Conservation (phyloP, 1,140 invertebrate species). For the Leguminivora glycinivorella region DNA sequence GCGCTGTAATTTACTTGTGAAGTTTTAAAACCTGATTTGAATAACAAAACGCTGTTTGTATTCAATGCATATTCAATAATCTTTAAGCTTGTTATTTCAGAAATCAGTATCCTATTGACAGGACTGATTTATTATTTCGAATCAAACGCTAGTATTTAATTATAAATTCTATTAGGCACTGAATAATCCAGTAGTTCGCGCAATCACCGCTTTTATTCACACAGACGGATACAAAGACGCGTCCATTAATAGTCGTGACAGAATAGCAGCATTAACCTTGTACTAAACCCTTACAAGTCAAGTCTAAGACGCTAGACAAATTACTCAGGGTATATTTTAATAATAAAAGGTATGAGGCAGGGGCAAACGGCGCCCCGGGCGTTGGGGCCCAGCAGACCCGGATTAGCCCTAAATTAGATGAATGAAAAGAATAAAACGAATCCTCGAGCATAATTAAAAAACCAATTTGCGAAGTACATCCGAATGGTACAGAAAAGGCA, state of each 20-base stretch:
- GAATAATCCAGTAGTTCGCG: constrained; percentile 9
- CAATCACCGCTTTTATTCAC: constrained; percentile 10
- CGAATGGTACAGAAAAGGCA: constrained; percentile 24
- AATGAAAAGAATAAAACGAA: constrained; percentile 60
- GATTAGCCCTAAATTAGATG: constrained; percentile 69
- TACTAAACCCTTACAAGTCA: constrained; percentile 33
- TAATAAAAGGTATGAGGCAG: constrained; percentile 55
- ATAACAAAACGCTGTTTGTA: not conserved
- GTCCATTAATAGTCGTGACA: constrained; percentile 14
- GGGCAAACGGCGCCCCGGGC: constrained; percentile 53
- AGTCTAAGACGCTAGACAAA: constrained; percentile 29
- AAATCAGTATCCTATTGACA: not conserved
- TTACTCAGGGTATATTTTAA: constrained; percentile 50
- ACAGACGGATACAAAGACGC: constrained; percentile 26
- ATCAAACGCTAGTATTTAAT: not conserved
- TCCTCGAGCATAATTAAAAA: constrained; percentile 64
- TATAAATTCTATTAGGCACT: not conserved
- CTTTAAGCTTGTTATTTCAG: not conserved
- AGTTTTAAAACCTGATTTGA: not conserved
- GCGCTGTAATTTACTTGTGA: constrained; percentile 28
- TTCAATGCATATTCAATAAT: not conserved
- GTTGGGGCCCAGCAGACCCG: constrained; percentile 47
- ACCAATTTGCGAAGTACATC: constrained; percentile 67
- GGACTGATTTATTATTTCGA: not conserved
- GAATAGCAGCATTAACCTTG: constrained; percentile 25